These are phyloP conservation scores for Oncorhynchus gorbuscha DNA, from an alignment of 2,113 vertebrate species.

Conservation along the genomic window DNA sequence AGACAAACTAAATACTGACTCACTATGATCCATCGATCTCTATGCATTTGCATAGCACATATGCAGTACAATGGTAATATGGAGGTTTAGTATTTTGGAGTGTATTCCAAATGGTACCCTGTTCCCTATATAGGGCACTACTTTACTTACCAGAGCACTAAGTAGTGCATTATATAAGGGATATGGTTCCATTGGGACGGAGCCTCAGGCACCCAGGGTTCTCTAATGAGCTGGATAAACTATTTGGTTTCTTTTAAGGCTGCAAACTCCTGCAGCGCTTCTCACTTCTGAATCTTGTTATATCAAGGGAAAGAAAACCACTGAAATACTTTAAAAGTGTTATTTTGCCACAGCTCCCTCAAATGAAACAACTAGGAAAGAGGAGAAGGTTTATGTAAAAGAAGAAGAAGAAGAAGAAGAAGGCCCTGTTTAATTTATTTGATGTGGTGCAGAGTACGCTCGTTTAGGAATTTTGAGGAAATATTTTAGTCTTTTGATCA, in stretches of 20 bases:
- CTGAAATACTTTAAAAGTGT: conserved; percentile 13
- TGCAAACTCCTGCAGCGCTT: neutral
- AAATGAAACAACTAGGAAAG: conserved; percentile 18
- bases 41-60: conserved; percentile 28
- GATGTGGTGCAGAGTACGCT: neutral
- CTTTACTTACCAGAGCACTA: too few species aligned
- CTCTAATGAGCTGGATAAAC: too few species aligned
- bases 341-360: neutral
- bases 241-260: neutral
- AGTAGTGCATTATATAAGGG: too few species aligned
- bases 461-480: conserved; percentile 22
- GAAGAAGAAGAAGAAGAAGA: too few species aligned
- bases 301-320: neutral
- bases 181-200: too few species aligned
- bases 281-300: too few species aligned
- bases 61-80: conserved; percentile 23
- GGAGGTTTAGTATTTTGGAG: neutral
- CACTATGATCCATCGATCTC: neutral
- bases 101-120: too few species aligned
- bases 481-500: neutral
- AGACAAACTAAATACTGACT: neutral
- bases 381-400: neutral
- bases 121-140: too few species aligned
- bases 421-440: neutral
- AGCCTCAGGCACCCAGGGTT: too few species aligned